These are phyloP conservation scores for Bucorvus abyssinicus DNA, from an alignment of 2,797 vertebrate species.

Conservation along the genomic window DNA sequence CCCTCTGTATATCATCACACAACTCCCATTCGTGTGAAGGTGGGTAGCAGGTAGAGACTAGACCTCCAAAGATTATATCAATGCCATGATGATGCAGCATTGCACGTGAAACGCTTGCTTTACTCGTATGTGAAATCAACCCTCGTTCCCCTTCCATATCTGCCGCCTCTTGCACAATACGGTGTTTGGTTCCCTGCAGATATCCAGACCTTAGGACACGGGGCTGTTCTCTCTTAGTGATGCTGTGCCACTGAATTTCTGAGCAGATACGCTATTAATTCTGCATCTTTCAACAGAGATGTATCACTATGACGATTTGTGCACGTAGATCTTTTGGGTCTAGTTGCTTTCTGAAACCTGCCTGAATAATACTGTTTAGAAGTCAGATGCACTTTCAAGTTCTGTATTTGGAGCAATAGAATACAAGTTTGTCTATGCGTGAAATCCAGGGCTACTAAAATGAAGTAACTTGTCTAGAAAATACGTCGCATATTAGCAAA, in stretches of 20 bases:
- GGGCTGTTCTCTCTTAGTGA: not conserved
- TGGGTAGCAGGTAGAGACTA: slow-evolving; percentile 14
- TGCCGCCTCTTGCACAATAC: not conserved
- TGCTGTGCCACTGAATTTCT: not conserved
- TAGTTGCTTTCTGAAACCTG: slow-evolving; percentile 21
- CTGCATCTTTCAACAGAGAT: not conserved
- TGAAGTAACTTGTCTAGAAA: not conserved
- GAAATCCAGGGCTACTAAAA: slow-evolving; percentile 11
- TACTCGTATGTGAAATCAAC: not conserved
- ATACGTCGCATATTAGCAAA: not conserved
- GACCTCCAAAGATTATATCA: slow-evolving; percentile 11
- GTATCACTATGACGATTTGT: not conserved
- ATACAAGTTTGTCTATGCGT: not conserved
- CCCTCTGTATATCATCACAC: not conserved
- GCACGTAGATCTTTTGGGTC: not conserved
- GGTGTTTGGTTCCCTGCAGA: not conserved
- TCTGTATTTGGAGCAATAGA: slow-evolving; percentile 48
- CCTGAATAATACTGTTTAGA: slow-evolving; percentile 31
- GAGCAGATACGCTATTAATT: not conserved
- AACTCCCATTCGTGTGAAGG: not conserved
- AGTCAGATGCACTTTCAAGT: slow-evolving; percentile 41
- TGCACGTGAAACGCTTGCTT: not conserved
- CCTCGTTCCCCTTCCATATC: not conserved
- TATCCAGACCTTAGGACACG: not conserved
- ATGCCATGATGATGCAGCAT: not conserved